A percentile compares a stretch with the other conserved stretches of the same genome.
Evolutionary conservation across 2,888 invertebrate genomes (phyloP).

Genomic region (Stenotaenia linearis): DNA sequence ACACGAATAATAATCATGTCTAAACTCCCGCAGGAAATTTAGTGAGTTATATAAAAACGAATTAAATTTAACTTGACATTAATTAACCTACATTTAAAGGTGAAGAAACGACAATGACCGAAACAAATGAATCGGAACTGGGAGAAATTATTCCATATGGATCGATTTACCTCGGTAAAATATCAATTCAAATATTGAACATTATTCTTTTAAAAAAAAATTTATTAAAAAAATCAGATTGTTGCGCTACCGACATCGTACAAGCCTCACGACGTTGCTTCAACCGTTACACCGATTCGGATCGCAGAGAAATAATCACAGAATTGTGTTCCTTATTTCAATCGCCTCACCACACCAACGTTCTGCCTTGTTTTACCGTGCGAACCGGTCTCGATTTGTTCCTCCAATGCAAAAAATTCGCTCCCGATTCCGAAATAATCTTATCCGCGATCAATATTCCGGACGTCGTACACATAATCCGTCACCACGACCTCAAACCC

Average conservation of each 20-base stretch:
- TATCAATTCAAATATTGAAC: background rate
- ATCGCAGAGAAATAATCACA: background rate
- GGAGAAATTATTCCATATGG: slow-evolving; percentile 5
- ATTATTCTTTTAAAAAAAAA: background rate
- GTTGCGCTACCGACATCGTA: background rate
- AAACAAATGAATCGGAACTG: background rate
- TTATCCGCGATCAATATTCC: slow-evolving; percentile 50
- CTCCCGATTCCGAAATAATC: slow-evolving; percentile 47
- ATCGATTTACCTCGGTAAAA: background rate
- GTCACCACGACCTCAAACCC: slow-evolving; percentile 43
- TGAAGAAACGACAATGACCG: background rate
- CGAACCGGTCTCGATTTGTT: slow-evolving; percentile 44
- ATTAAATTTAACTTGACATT: too few species aligned
- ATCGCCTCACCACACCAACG: background rate
- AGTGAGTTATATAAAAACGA: too few species aligned
- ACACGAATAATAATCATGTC: background rate
- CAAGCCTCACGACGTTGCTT: background rate
- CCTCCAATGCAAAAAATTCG: slow-evolving; percentile 43
- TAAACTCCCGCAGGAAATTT: background rate
- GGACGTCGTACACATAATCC: slow-evolving; percentile 44
- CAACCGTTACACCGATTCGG: background rate
- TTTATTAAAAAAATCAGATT: background rate
- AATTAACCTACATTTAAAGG: background rate
- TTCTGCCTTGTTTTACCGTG: slow-evolving; percentile 43
- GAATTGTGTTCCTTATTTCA: background rate